These are phyloP conservation scores for Gastracanthus pulcherrimus DNA, from an alignment of 2,888 invertebrate species.

Conservation along the genomic window DNA sequence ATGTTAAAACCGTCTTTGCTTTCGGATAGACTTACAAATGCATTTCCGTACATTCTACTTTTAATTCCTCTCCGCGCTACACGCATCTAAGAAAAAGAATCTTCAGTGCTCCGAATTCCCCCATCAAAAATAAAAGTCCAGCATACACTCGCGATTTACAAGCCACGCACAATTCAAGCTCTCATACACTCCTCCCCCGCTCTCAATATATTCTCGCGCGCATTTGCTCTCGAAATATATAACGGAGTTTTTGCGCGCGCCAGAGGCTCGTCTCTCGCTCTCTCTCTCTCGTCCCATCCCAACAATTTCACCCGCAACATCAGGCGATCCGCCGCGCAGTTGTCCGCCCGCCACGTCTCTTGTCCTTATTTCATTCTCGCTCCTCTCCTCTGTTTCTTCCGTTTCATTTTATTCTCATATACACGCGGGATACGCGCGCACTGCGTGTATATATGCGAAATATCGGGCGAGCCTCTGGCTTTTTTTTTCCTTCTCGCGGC, in stretches of 20 bases:
- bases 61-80: no score
- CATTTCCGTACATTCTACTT: no score
- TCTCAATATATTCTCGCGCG: background rate
- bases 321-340: background rate
- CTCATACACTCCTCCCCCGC: background rate
- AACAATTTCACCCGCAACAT: no score
- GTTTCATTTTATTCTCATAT: background rate
- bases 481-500: background rate
- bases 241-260: conserved; percentile 31
- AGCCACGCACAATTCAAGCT: background rate
- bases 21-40: no score
- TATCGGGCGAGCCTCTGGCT: no score
- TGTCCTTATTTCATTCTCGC: background rate
- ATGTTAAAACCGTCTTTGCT: no score
- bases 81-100: no score
- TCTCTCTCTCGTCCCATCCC: no score
- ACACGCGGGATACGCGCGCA: background rate
- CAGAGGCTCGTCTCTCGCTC: background rate
- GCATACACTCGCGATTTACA: background rate
- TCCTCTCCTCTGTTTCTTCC: background rate
- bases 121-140: background rate
- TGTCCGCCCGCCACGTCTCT: background rate
- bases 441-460: no score
- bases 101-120: background rate
- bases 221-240: conserved; percentile 26